Conservation (phyloP, 2,797 vertebrate species). For the Rhadinocentrus ornatus region DNA sequence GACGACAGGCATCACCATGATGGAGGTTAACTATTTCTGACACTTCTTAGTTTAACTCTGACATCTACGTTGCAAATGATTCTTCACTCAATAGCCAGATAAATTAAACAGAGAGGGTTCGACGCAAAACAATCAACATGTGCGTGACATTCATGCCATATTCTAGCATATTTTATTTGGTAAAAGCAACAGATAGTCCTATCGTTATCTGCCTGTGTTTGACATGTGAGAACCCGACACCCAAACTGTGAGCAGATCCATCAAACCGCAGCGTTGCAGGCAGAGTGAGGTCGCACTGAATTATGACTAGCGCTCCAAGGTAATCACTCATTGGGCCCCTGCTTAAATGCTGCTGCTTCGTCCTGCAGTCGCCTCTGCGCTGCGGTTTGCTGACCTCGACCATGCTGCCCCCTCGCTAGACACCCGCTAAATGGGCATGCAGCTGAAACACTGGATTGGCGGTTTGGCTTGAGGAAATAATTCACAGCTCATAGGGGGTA, state of each 20-base stretch:
- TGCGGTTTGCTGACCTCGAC: conserved; percentile 77
- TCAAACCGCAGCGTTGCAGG: conserved; percentile 77
- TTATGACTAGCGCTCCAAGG: conserved; percentile 84
- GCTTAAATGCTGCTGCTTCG: conserved; percentile 71
- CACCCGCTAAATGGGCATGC: conserved; percentile 68
- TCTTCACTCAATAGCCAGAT: conserved; percentile 12
- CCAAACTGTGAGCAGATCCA: conserved; percentile 81
- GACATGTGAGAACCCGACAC: conserved; percentile 76
- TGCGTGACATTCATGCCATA: conserved; percentile 36
- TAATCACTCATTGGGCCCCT: conserved; percentile 84
- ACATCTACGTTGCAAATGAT: conserved; percentile 23
- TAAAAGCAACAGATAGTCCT: conserved; percentile 73
- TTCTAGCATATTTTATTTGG: conserved; percentile 52
- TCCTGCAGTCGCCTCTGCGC: conserved; percentile 57
- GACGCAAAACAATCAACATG: conserved; percentile 19
- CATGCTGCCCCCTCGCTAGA: conserved; percentile 63
- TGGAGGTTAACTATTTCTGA: conserved; percentile 65
- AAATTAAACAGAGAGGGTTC: conserved; percentile 29
- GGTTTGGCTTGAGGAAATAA: conserved; percentile 65
- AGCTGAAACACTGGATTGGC: conserved; percentile 58
- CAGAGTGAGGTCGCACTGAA: conserved; percentile 88
- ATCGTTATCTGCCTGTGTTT: conserved; percentile 76
- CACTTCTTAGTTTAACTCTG: conserved; percentile 57
- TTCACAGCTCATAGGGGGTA: conserved; percentile 62
- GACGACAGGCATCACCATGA: conserved; percentile 50